Base-by-base conservation (phyloP, 2,797 vertebrate species). In the Sebastes cheni region DNA sequence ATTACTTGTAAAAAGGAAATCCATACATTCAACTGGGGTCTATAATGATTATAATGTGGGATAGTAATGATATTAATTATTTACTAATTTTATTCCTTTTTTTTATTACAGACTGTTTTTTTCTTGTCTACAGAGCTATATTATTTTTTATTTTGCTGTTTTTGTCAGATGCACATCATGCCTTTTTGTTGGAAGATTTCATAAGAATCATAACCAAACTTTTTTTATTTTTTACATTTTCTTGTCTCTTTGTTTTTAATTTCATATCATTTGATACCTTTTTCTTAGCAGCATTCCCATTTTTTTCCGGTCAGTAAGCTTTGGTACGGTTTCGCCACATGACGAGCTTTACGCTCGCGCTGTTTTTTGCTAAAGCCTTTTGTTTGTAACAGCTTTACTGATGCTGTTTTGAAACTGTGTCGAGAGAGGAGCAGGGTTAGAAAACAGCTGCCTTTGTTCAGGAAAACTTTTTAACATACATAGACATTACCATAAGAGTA, bases 11-110 rank as follows among this genome's bases (percentile, higher is more conserved):
- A 68, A 91, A 80, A 86, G 75, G 46, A 86, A 86, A 73, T 85
- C 2, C 30, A 6, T 67, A 36, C 42, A 42, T 78, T 81, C 52
- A 84, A 42, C 75, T 62, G 64, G 88, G 82, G 85, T 89, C 77
- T 84, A 79, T 91, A 83, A 81, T 88, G 82, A 86, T 88, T 77
- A 66, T 64, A 88, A 62, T 85, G 85, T 84, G 87, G 90, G 85
- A 87, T 86, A 82, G 84, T 83, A 84, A 82, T 80, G 77, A 86
- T 88, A 72, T 68, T 83, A 86, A 94, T 90, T 89, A 92, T 92
- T 89, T 88, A 93, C 89, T 80, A 90, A 88, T 93, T 91, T 90
- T 94, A 91, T 92, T 93, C 62, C 42, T 67, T 50, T 50, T 86
- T 91, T 88, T 76, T 84, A 88, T 87, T 71, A 87, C 87, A 75